phyloP scores from a whole-genome alignment of 1,140 invertebrate species.

The Drosophila lacertosa region DNA sequence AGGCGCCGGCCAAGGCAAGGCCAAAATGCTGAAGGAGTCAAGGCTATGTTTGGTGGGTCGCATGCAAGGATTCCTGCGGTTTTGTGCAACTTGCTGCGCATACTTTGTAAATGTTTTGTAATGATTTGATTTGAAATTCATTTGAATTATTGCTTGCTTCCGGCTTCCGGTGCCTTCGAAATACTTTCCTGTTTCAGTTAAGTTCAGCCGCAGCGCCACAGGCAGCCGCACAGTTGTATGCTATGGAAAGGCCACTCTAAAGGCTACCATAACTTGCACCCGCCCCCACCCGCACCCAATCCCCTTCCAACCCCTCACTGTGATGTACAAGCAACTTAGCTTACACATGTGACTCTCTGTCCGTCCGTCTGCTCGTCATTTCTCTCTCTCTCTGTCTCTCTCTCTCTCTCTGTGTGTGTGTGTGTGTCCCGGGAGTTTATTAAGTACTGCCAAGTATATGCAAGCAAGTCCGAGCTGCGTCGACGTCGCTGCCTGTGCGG shows the following conservation, averaged over 20 bases:
- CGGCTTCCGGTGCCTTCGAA: conserved; percentile 81
- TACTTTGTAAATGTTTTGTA: conserved; percentile 83
- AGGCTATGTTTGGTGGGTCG: conserved; percentile 14
- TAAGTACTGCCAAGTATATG: conserved; percentile 73
- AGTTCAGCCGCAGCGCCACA: conserved; percentile 50
- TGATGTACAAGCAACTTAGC: conserved; percentile 68
- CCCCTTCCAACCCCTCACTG: conserved; percentile 2
- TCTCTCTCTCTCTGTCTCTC: conserved; percentile 2
- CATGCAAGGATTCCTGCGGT: conserved; percentile 54
- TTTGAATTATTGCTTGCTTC: conserved; percentile 84
- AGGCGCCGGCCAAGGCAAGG: conserved; percentile 16
- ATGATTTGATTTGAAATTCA: conserved; percentile 84
- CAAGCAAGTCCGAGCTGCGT: conserved; percentile 37
- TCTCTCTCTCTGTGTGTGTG: neutral
- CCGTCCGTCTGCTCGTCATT: conserved; percentile 36
- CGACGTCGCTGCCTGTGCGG: conserved; percentile 64
- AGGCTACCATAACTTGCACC: conserved; percentile 41
- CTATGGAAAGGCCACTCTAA: conserved; percentile 47
- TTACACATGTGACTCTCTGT: conserved; percentile 18
- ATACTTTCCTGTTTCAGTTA: conserved; percentile 78
- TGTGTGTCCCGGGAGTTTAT: conserved; percentile 68
- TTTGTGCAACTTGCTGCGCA: conserved; percentile 77
- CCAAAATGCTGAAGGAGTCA: neutral
- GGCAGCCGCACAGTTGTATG: conserved; percentile 67
- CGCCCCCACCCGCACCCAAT: neutral